Conservation (phyloP, 2,113 vertebrate species). For the Archocentrus centrarchus region DNA sequence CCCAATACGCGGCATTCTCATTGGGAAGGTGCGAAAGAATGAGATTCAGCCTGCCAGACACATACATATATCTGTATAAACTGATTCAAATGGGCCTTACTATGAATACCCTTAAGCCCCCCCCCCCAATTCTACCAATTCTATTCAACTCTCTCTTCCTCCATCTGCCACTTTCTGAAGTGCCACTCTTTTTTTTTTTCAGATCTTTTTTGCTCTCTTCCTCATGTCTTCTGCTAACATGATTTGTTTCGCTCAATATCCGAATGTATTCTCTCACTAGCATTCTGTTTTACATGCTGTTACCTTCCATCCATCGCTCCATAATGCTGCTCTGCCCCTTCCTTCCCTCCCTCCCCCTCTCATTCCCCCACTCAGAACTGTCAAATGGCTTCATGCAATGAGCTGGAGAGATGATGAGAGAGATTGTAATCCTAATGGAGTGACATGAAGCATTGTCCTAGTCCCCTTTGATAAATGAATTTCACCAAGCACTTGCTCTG, state of each 20-base stretch:
- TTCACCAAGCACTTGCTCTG: constrained; percentile 56
- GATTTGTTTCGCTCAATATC: constrained; percentile 52
- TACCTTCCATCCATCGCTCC: constrained; percentile 18
- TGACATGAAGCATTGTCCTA: constrained; percentile 55
- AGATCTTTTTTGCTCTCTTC: constrained; percentile 11
- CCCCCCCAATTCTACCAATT: background rate
- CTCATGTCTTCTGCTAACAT: constrained; percentile 26
- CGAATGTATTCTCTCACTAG: constrained; percentile 29
- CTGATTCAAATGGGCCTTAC: constrained; percentile 30
- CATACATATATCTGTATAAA: constrained; percentile 20
- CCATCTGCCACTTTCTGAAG: constrained; percentile 47
- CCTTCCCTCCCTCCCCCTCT: background rate
- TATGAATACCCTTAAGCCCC: constrained; percentile 5
- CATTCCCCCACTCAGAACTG: constrained; percentile 37
- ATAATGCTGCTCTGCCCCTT: constrained; percentile 1
- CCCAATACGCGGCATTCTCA: constrained; percentile 40
- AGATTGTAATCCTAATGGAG: constrained; percentile 67
- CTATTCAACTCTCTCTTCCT: constrained; percentile 39
- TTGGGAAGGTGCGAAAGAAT: constrained; percentile 27
- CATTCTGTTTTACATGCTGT: constrained; percentile 54
- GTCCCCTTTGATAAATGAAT: constrained; percentile 70
- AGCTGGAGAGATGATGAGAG: constrained; percentile 68
- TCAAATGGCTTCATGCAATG: constrained; percentile 62
- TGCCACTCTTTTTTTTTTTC: constrained; percentile 25
- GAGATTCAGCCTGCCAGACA: constrained; percentile 15